A percentile compares a stretch with the other conserved stretches of the same genome.
These are phyloP conservation scores for Porites cylindrica DNA, from an alignment of 92 coral and sea anemone species.

Conservation along the genomic window DNA sequence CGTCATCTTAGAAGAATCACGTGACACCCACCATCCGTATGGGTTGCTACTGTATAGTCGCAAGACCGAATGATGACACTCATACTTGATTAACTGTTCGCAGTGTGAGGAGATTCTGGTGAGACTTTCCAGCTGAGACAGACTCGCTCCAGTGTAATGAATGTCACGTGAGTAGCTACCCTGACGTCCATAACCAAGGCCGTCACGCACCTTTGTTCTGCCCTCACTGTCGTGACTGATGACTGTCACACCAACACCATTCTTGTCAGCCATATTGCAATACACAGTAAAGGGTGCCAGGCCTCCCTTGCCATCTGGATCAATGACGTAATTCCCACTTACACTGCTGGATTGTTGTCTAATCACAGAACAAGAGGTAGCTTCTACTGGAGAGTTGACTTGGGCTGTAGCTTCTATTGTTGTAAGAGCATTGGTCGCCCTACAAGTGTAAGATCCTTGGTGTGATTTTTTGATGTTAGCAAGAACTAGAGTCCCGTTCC, in stretches of 20 bases:
- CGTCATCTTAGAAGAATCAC: too few species aligned
- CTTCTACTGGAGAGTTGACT: neutral
- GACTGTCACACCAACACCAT: too few species aligned
- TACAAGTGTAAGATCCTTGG: neutral
- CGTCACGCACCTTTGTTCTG: too few species aligned
- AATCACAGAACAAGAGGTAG: neutral
- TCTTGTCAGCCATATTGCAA: too few species aligned
- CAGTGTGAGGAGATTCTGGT: slow-evolving; percentile 52
- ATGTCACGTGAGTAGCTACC: slow-evolving; percentile 45
- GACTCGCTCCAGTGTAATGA: slow-evolving; percentile 45
- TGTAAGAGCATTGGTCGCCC: neutral
- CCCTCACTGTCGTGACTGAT: too few species aligned
- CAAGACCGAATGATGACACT: slow-evolving; percentile 19
- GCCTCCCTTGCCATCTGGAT: too few species aligned
- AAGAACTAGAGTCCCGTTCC: neutral
- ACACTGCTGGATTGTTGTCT: too few species aligned
- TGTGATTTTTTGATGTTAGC: neutral
- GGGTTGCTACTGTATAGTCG: too few species aligned
- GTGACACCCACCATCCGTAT: too few species aligned
- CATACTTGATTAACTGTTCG: slow-evolving; percentile 67
- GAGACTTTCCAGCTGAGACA: slow-evolving; percentile 63
- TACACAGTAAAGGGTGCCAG: too few species aligned
- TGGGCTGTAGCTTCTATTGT: neutral
- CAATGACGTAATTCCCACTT: too few species aligned
- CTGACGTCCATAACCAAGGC: too few species aligned